Conservation (phyloP, 2,888 invertebrate genomes). For the Oligia strigilis region DNA sequence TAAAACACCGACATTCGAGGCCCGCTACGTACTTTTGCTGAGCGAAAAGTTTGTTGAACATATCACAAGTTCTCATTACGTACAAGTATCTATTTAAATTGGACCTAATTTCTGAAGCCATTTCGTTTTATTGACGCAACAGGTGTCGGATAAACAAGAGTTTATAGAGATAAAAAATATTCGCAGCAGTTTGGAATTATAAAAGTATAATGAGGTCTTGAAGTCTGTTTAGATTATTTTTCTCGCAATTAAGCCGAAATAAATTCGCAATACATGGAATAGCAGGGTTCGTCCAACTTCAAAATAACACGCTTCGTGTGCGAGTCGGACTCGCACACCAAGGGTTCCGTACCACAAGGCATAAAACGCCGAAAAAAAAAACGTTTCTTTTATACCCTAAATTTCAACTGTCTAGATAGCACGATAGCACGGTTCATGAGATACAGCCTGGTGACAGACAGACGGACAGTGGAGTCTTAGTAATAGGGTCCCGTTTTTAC, state of each 20-base stretch:
- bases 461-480: no score
- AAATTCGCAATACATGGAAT: slow-evolving; percentile 7
- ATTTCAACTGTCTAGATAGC: no score
- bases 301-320: no score
- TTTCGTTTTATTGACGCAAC: slow-evolving; percentile 49
- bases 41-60: slow-evolving; percentile 83
- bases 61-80: slow-evolving; percentile 76
- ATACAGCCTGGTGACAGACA: no score
- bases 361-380: no score
- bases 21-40: slow-evolving; percentile 76
- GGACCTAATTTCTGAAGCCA: slow-evolving; percentile 46
- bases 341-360: no score
- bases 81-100: slow-evolving; percentile 62
- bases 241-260: background rate
- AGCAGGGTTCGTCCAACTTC: background rate
- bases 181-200: slow-evolving; percentile 1
- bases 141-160: slow-evolving; percentile 37
- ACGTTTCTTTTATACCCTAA: no score
- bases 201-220: slow-evolving; percentile 10
- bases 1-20: slow-evolving; percentile 82
- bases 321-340: no score
- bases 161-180: slow-evolving; percentile 1
- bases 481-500: no score
- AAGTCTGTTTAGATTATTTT: background rate
- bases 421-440: no score